Percentiles rank a stretch among this genome's conserved stretches.
phyloP scores from a whole-genome alignment of 2,888 invertebrate genomes.

The Andrena flavipes region DNA sequence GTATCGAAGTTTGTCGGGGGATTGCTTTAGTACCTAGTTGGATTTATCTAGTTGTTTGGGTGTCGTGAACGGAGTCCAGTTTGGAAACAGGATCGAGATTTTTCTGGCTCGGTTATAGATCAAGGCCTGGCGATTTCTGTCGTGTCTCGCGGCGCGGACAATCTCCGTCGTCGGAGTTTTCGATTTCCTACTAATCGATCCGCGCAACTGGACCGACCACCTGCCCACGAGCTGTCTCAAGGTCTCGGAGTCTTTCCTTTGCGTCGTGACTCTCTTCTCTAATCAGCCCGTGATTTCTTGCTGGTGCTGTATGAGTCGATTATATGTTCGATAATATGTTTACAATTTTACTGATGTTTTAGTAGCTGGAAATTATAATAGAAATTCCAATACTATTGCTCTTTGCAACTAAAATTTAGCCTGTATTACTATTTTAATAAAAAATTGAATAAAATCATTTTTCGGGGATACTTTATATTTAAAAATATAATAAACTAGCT shows the following conservation, averaged over 20 bases:
- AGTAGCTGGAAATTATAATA: no score
- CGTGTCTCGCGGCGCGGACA: neutral
- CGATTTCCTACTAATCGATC: conserved; percentile 16
- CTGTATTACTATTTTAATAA: no score
- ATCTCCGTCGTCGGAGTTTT: conserved; percentile 5
- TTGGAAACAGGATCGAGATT: neutral
- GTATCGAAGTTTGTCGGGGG: no score
- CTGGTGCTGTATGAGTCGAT: neutral
- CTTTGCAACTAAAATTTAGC: no score
- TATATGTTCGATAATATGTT: neutral
- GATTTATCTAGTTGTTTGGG: no score
- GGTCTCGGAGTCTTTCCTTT: conserved; percentile 15
- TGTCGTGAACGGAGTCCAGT: neutral
- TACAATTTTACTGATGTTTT: no score
- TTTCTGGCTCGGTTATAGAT: no score
- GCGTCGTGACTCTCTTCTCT: neutral
- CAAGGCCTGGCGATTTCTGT: neutral
- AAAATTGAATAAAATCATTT: no score
- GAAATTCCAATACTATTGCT: no score
- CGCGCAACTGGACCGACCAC: neutral
- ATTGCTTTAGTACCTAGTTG: no score
- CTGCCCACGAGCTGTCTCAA: conserved; percentile 33
- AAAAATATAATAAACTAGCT: no score
- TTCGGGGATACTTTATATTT: no score
- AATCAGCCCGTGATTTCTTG: neutral